Percentiles rank a stretch among this genome's conserved stretches.
phyloP scores from a whole-genome alignment of 2,113 vertebrate genomes.

The Noctilio leporinus region DNA sequence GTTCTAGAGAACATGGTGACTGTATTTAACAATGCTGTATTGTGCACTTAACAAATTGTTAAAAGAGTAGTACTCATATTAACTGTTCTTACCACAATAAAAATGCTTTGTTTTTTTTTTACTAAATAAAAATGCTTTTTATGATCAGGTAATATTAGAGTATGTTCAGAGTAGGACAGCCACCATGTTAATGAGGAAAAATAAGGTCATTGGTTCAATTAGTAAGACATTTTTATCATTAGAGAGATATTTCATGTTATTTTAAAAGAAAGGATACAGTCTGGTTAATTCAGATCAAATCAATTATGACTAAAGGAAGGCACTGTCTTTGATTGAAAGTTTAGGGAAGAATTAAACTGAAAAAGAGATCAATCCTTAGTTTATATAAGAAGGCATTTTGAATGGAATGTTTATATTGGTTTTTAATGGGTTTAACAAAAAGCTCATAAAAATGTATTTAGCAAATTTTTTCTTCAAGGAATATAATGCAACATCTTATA shows the following conservation, averaged over 20 bases:
- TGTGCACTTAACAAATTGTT: not conserved
- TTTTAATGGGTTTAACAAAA: not conserved
- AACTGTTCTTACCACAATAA: not conserved
- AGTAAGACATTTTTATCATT: not conserved
- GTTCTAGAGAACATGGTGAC: not conserved
- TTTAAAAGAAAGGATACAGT: not conserved
- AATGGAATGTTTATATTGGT: not conserved
- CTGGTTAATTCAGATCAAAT: not conserved
- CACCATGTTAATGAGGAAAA: not conserved
- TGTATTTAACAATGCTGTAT: not conserved
- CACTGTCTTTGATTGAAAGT: not conserved
- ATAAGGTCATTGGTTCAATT: not conserved
- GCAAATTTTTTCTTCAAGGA: not conserved
- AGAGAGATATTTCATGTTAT: not conserved
- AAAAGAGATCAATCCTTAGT: not conserved
- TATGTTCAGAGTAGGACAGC: not conserved
- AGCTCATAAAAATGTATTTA: conserved; percentile 11
- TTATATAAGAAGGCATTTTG: not conserved
- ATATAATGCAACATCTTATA: not conserved
- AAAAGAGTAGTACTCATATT: not conserved
- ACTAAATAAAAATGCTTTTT: not conserved
- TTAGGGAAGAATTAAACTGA: not conserved
- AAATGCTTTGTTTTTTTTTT: not conserved
- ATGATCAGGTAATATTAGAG: not conserved
- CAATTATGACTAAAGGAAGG: not conserved